A percentile compares a stretch with the other conserved stretches of the same genome.
Conservation (phyloP, 2,888 invertebrate species). For the Gastrophysa polygoni region DNA sequence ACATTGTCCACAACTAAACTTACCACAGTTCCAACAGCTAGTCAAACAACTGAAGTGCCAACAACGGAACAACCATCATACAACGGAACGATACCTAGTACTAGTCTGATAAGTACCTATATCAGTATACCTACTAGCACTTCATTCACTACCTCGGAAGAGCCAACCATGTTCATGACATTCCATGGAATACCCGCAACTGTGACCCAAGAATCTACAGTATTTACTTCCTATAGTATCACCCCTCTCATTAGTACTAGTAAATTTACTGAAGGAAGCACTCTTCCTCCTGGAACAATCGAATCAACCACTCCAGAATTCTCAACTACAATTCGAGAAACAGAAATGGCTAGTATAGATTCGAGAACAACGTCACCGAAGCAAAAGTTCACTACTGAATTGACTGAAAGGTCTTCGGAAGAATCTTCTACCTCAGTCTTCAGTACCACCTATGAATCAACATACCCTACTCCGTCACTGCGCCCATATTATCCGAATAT, state of each 20-base stretch:
- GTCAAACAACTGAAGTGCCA: conserved; percentile 36
- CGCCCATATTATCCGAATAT: neutral
- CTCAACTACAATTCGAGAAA: neutral
- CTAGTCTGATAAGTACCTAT: conserved; percentile 10
- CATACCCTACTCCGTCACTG: neutral
- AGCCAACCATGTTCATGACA: conserved; percentile 3
- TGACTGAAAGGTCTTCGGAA: neutral
- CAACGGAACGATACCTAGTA: conserved; percentile 20
- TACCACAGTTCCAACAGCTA: conserved; percentile 15
- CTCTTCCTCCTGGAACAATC: neutral
- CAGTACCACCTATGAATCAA: neutral
- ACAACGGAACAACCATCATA: conserved; percentile 37
- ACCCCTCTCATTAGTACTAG: neutral
- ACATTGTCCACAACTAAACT: conserved; percentile 16
- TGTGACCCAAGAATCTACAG: neutral
- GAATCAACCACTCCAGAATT: neutral
- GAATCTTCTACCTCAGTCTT: neutral
- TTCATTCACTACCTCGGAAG: conserved; percentile 11
- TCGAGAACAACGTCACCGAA: neutral
- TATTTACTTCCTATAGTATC: neutral
- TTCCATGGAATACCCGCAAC: neutral
- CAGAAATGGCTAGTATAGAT: neutral
- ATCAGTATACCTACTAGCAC: conserved; percentile 13
- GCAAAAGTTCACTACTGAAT: neutral
- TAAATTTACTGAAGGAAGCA: neutral